phyloP scores from a whole-genome alignment of 1,140 invertebrate species.

The Phymorhynchus buccinoides region DNA sequence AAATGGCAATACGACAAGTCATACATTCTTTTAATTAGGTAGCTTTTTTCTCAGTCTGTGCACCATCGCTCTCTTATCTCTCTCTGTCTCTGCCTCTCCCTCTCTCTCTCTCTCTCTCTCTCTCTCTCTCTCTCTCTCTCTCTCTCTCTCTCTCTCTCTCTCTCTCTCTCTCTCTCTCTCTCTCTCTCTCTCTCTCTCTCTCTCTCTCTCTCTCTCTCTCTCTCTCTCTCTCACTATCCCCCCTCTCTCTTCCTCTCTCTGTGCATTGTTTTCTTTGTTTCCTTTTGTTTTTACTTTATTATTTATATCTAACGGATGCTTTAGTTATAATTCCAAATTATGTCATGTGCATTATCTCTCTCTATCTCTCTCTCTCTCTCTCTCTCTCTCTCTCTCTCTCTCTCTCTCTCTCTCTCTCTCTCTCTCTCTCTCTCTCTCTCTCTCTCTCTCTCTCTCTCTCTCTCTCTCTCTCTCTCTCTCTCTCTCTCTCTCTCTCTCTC shows the following conservation, averaged over 20 bases:
- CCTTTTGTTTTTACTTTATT: not conserved
- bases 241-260: not conserved
- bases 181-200: slow-evolving; percentile 2
- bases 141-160: slow-evolving; percentile 9
- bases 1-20: too few species aligned
- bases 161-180: slow-evolving; percentile 9
- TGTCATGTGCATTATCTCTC: not conserved
- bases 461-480: not conserved
- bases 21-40: too few species aligned
- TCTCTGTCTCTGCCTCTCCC: not conserved
- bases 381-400: not conserved
- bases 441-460: not conserved
- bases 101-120: slow-evolving; percentile 17
- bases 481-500: not conserved
- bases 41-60: too few species aligned
- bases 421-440: not conserved
- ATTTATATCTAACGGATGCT: not conserved
- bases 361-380: not conserved
- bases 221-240: not conserved
- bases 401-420: not conserved
- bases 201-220: not conserved
- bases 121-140: slow-evolving; percentile 17
- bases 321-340: not conserved
- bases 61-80: too few species aligned
- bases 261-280: not conserved